These are phyloP conservation scores for Strigamia crassipes DNA, from an alignment of 2,888 invertebrate species.

Conservation along the genomic window DNA sequence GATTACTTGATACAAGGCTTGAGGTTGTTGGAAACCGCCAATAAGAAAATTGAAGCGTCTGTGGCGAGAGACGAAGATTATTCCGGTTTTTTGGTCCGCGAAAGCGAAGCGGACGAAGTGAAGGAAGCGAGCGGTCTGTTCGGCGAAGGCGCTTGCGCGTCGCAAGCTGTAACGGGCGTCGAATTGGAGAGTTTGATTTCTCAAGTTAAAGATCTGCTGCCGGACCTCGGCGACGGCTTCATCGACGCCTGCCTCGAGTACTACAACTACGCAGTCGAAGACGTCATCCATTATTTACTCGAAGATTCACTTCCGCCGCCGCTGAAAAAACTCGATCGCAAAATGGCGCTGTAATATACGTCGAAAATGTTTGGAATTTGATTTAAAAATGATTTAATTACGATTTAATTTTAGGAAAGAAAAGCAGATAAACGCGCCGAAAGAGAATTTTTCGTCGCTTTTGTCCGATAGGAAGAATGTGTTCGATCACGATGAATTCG, in stretches of 20 bases:
- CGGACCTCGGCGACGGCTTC: conserved; percentile 78
- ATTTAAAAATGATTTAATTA: neutral
- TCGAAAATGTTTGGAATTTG: too few relatives aligned
- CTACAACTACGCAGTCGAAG: conserved; percentile 74
- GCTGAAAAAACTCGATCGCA: conserved; percentile 55
- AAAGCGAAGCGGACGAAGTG: neutral
- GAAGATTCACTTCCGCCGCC: conserved; percentile 71
- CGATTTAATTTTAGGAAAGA: neutral
- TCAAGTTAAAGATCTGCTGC: conserved; percentile 75
- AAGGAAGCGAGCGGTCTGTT: neutral
- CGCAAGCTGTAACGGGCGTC: conserved; percentile 62
- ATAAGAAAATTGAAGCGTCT: neutral
- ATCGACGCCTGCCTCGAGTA: conserved; percentile 73
- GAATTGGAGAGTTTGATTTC: conserved; percentile 68
- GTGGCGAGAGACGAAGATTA: neutral
- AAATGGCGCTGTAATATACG: conserved; percentile 48
- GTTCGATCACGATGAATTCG: conserved; percentile 76
- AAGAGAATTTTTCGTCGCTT: neutral
- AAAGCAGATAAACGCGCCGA: neutral
- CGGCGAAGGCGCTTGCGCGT: conserved; percentile 52
- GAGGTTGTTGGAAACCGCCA: neutral
- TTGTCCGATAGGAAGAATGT: conserved; percentile 66
- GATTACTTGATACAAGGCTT: neutral
- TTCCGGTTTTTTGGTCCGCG: neutral
- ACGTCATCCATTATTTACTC: conserved; percentile 80